A percentile compares a stretch with the other conserved stretches of the same genome.
Conservation (phyloP, 1,140 invertebrate genomes). For the Thaumetopoea pityocampa region DNA sequence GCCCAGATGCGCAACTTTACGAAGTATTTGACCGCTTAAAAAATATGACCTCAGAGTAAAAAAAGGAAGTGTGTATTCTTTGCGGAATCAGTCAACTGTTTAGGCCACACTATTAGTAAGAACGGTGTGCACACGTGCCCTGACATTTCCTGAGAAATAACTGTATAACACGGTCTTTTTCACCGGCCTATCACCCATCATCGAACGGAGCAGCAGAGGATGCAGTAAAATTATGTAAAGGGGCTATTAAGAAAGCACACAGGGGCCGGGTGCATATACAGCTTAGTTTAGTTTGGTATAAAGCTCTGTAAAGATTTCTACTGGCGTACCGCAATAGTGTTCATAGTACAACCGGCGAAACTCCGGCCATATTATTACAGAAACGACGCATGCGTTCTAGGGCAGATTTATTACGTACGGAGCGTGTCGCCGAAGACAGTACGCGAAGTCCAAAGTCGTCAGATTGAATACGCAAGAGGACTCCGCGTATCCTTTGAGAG, state of each 20-base stretch:
- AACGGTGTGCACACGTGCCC: too few relatives aligned
- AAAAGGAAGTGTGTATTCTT: too few relatives aligned
- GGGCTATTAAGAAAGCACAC: conserved; percentile 16
- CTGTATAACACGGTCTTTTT: conserved; percentile 13
- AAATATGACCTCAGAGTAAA: too few relatives aligned
- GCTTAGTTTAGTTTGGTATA: conserved; percentile 16
- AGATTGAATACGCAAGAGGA: not conserved
- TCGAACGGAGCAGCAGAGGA: conserved; percentile 24
- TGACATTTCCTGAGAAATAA: conserved; percentile 14
- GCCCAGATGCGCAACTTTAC: too few relatives aligned
- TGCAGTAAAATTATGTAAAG: conserved; percentile 18
- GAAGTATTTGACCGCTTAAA: too few relatives aligned
- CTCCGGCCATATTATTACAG: conserved; percentile 11
- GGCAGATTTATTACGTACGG: conserved; percentile 7
- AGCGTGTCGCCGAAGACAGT: not conserved
- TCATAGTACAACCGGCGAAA: conserved; percentile 12
- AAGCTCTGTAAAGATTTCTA: conserved; percentile 17
- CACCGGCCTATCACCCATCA: conserved; percentile 20
- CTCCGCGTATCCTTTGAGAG: not conserved
- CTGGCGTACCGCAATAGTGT: conserved; percentile 19
- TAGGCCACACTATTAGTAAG: too few relatives aligned
- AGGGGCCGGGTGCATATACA: too few relatives aligned
- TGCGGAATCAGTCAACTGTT: too few relatives aligned
- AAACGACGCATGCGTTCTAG: conserved; percentile 1
- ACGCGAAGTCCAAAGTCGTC: not conserved